Conservation (phyloP, 2,888 invertebrate species). For the Hirtodrosophila alboralis region DNA sequence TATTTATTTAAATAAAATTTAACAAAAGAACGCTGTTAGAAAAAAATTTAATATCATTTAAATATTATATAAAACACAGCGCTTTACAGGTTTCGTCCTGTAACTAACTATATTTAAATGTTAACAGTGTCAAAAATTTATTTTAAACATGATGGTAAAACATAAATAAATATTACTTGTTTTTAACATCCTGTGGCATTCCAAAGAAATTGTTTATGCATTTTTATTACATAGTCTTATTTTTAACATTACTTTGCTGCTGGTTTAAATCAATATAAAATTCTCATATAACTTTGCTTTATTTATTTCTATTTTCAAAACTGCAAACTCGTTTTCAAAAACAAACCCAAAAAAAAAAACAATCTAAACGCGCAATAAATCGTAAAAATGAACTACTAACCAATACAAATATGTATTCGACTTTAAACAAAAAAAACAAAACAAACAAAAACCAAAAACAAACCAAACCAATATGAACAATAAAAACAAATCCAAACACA, state of each 20-base stretch:
- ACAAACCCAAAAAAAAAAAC: slow-evolving; percentile 29
- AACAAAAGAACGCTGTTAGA: too few species aligned
- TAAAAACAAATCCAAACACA: slow-evolving; percentile 35
- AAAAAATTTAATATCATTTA: too few species aligned
- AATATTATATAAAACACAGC: too few species aligned
- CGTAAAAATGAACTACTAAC: slow-evolving; percentile 75
- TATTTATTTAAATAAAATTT: too few species aligned
- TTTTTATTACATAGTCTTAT: slow-evolving; percentile 21
- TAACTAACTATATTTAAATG: too few species aligned
- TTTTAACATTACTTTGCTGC: slow-evolving; percentile 45
- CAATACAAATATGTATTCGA: slow-evolving; percentile 45
- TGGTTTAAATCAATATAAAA: slow-evolving; percentile 53
- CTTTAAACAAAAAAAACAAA: slow-evolving; percentile 44
- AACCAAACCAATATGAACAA: slow-evolving; percentile 28
- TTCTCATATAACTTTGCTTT: slow-evolving; percentile 82
- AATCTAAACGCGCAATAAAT: slow-evolving; percentile 59
- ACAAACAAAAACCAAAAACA: slow-evolving; percentile 35
- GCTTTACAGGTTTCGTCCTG: too few species aligned
- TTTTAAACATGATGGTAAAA: too few species aligned
- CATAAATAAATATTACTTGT: slow-evolving; percentile 2
- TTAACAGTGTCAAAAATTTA: too few species aligned
- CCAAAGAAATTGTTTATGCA: slow-evolving; percentile 8
- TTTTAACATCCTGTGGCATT: slow-evolving; percentile 9
- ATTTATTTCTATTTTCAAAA: slow-evolving; percentile 82
- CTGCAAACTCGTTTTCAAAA: slow-evolving; percentile 61